These are phyloP conservation scores for Cepphus grylle DNA, from an alignment of 2,113 vertebrate genomes.

Conservation along the genomic window DNA sequence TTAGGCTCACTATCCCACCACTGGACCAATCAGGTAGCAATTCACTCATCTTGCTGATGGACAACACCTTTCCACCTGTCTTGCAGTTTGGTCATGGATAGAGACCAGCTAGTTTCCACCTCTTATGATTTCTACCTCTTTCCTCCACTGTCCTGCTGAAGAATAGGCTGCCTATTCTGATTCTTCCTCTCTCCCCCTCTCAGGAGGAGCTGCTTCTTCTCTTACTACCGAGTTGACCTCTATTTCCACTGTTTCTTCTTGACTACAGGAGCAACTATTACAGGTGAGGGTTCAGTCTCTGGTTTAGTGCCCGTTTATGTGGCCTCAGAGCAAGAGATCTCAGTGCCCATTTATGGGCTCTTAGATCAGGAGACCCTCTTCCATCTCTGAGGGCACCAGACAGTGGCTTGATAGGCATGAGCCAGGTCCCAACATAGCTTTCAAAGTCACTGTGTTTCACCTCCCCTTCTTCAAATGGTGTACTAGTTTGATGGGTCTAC, in stretches of 20 bases:
- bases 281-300: neutral
- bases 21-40: neutral
- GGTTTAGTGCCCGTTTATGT: neutral
- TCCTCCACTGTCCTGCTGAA: neutral
- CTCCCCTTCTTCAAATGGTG: neutral
- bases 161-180: neutral
- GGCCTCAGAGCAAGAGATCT: neutral
- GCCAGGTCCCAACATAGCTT: neutral
- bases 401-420: neutral
- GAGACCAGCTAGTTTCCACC: accelerated
- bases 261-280: neutral
- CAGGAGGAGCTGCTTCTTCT: neutral
- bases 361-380: neutral
- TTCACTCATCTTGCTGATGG: neutral
- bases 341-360: neutral
- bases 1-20: neutral
- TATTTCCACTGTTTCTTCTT: neutral
- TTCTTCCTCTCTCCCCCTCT: neutral
- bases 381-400: neutral
- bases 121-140: neutral
- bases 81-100: neutral
- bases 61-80: neutral
- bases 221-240: neutral
- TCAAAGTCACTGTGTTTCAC: neutral
- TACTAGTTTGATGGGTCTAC: neutral